These are phyloP conservation scores for Axis porcinus DNA, from an alignment of 2,113 vertebrate genomes.

Conservation along the genomic window DNA sequence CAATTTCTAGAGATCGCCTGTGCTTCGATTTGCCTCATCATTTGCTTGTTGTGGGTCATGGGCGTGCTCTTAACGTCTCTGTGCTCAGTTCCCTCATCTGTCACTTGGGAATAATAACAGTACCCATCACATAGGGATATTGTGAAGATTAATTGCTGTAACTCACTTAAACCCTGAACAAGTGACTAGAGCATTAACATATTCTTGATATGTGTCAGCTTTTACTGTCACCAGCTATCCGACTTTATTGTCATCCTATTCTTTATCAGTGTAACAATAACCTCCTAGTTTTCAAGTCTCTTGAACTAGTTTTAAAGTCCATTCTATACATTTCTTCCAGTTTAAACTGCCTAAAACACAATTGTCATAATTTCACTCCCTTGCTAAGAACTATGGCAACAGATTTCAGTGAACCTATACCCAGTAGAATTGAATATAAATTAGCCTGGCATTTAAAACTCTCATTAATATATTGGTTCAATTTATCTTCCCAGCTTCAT, in stretches of 20 bases:
- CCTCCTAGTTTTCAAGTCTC: neutral
- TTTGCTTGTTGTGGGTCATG: neutral
- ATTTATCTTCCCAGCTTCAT: slow-evolving; percentile 20
- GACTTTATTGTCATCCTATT: neutral
- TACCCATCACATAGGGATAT: neutral
- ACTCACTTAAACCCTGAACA: neutral
- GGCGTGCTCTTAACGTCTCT: neutral
- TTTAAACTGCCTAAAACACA: neutral
- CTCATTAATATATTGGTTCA: slow-evolving; percentile 11
- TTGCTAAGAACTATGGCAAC: neutral
- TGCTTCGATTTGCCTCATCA: neutral
- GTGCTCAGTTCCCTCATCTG: neutral
- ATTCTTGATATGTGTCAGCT: neutral
- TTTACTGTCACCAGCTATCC: neutral
- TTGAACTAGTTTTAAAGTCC: neutral
- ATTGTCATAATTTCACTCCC: neutral
- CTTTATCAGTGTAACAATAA: neutral
- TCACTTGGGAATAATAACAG: neutral
- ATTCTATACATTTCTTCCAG: neutral
- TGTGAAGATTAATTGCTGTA: neutral
- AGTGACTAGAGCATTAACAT: neutral
- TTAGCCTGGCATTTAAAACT: slow-evolving; percentile 12
- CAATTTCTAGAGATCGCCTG: neutral
- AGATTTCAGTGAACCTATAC: neutral
- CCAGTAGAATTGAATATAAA: neutral